Conservation (phyloP, 1,140 invertebrate genomes). For the Hyles vespertilio region DNA sequence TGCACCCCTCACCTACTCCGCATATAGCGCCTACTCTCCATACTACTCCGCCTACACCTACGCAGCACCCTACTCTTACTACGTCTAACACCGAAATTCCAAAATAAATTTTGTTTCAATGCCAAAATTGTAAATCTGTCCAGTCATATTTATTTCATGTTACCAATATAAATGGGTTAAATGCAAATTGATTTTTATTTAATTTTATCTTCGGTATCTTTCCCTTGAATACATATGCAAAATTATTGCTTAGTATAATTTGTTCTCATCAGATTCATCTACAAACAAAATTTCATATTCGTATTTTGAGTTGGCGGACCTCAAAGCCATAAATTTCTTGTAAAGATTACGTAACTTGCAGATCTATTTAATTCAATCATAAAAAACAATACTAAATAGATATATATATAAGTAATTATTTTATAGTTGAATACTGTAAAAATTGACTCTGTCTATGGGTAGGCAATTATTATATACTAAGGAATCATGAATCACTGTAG, state of each 20-base stretch:
- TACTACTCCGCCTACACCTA: slow-evolving; percentile 61
- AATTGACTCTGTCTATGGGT: no score
- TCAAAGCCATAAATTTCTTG: no score
- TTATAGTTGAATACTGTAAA: no score
- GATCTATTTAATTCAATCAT: no score
- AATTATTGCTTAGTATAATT: no score
- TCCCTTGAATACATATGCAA: no score
- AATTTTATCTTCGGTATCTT: no score
- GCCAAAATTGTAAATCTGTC: not conserved
- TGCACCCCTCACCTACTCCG: slow-evolving; percentile 58
- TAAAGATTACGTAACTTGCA: no score
- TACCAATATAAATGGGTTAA: not conserved
- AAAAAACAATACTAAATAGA: no score
- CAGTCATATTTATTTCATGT: slow-evolving; percentile 8
- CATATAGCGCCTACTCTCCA: slow-evolving; percentile 71
- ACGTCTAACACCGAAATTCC: slow-evolving; percentile 31
- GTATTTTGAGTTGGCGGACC: not conserved
- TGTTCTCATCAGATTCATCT: not conserved
- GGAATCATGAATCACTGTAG: no score
- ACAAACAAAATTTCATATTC: not conserved
- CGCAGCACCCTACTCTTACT: slow-evolving; percentile 59
- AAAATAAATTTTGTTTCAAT: not conserved
- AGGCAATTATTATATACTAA: no score
- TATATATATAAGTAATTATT: no score
- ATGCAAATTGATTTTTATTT: slow-evolving; percentile 1